phyloP scores from a whole-genome alignment of 2,797 vertebrate genomes.

The Ptychadena robeensis region DNA sequence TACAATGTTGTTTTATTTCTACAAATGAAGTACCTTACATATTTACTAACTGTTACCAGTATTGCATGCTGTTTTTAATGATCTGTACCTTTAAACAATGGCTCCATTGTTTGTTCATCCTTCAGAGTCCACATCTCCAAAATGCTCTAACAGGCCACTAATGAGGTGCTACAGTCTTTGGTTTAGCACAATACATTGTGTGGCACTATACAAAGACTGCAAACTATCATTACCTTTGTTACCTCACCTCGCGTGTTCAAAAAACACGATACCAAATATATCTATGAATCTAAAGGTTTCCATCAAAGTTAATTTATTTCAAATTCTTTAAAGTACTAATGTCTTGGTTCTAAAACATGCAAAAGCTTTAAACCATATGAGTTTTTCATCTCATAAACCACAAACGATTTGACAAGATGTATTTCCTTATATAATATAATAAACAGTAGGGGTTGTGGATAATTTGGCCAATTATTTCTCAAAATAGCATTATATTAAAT shows the following conservation, averaged over 20 bases:
- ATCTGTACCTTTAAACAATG: too few species aligned
- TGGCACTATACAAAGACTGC: not conserved
- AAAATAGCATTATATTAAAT: conserved; percentile 47
- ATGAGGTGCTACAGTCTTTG: too few species aligned
- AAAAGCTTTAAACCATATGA: not conserved
- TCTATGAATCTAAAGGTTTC: not conserved
- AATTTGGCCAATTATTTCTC: conserved; percentile 49
- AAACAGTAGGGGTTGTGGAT: conserved; percentile 47
- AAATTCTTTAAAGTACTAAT: not conserved
- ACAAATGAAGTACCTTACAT: too few species aligned
- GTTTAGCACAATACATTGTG: not conserved
- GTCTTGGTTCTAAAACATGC: conserved; percentile 8
- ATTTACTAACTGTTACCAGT: too few species aligned
- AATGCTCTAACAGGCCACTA: too few species aligned
- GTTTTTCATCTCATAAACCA: conserved; percentile 36
- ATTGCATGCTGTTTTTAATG: too few species aligned
- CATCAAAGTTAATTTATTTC: not conserved
- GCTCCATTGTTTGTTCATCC: too few species aligned
- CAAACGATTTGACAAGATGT: conserved; percentile 2
- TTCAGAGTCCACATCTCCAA: too few species aligned
- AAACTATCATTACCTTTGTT: not conserved
- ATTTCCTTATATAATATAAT: conserved; percentile 17
- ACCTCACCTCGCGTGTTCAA: not conserved
- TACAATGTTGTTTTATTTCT: too few species aligned
- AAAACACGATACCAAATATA: too few species aligned